Evolutionary conservation across 2,888 invertebrate genomes (phyloP).

Genomic region (Epirrita christyi): DNA sequence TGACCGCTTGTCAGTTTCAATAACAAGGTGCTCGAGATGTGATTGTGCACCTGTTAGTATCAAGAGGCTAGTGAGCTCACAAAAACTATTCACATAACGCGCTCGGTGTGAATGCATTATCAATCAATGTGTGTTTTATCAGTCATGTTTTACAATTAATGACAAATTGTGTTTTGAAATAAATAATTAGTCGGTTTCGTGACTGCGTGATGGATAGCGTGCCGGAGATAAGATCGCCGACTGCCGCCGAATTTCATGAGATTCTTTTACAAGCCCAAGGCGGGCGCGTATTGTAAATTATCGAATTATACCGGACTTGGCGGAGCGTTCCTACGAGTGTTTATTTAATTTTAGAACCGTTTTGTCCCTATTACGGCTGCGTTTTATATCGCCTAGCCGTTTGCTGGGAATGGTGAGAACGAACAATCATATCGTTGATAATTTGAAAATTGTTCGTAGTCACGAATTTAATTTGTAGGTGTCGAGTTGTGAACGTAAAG

Average conservation of each 20-base stretch:
- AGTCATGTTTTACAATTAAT: conserved; percentile 56
- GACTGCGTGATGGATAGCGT: conserved; percentile 76
- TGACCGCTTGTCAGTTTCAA: conserved; percentile 79
- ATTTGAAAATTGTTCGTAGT: conserved; percentile 63
- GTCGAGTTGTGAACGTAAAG: conserved; percentile 59
- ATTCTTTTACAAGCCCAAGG: conserved; percentile 72
- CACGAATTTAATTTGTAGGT: conserved; percentile 67
- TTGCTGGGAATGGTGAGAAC: conserved; percentile 69
- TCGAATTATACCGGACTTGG: conserved; percentile 71
- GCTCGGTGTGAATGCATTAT: conserved; percentile 39
- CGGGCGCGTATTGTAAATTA: conserved; percentile 70
- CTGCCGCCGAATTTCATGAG: conserved; percentile 77
- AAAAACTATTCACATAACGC: conserved; percentile 37
- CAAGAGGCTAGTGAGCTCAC: conserved; percentile 27
- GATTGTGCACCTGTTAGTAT: conserved; percentile 61
- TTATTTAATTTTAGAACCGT: conserved; percentile 76
- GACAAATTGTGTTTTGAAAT: conserved; percentile 66
- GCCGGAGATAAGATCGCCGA: conserved; percentile 70
- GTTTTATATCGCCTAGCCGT: conserved; percentile 56
- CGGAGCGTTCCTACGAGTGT: conserved; percentile 71
- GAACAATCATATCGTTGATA: conserved; percentile 58
- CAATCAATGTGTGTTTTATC: conserved; percentile 47
- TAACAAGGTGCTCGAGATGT: conserved; percentile 66
- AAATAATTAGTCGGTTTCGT: conserved; percentile 73
- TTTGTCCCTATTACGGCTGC: conserved; percentile 70